Percentiles rank a stretch among this genome's conserved stretches.
Conservation (phyloP, 2,888 invertebrate genomes). For the Heliconius ethilla region DNA sequence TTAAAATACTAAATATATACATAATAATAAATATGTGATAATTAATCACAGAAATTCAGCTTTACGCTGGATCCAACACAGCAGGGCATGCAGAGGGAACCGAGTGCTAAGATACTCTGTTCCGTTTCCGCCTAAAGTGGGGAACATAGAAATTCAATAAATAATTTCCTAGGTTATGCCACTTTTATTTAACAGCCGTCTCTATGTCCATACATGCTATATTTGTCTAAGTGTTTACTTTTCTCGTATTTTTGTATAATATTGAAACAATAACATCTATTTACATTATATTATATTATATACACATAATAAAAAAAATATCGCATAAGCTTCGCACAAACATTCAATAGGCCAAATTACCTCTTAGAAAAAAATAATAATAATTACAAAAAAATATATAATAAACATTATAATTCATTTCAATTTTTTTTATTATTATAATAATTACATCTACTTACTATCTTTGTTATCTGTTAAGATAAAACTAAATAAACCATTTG, state of each 20-base stretch:
- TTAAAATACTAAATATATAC: too few species aligned
- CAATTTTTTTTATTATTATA: too few species aligned
- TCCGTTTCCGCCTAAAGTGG: too few species aligned
- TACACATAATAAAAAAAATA: background rate
- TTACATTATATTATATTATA: constrained; percentile 10
- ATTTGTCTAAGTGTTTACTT: constrained; percentile 10
- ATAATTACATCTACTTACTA: background rate
- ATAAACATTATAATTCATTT: too few species aligned
- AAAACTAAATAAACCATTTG: background rate
- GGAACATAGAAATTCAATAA: background rate
- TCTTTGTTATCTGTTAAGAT: background rate
- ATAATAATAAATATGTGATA: too few species aligned
- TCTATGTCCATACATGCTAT: background rate
- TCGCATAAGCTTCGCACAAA: constrained; percentile 18
- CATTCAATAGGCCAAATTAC: constrained; percentile 22
- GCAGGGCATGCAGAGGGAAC: too few species aligned
- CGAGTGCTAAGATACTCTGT: too few species aligned
- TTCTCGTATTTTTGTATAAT: constrained; percentile 18
- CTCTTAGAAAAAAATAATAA: background rate
- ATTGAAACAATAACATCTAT: constrained; percentile 2
- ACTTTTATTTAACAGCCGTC: background rate
- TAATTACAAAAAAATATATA: too few species aligned
- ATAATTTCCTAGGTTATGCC: constrained; percentile 6
- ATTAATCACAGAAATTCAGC: too few species aligned
- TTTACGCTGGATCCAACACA: too few species aligned